Evolutionary conservation across 2,113 vertebrate species (phyloP).

Genomic region (Clarias macrocephalus): DNA sequence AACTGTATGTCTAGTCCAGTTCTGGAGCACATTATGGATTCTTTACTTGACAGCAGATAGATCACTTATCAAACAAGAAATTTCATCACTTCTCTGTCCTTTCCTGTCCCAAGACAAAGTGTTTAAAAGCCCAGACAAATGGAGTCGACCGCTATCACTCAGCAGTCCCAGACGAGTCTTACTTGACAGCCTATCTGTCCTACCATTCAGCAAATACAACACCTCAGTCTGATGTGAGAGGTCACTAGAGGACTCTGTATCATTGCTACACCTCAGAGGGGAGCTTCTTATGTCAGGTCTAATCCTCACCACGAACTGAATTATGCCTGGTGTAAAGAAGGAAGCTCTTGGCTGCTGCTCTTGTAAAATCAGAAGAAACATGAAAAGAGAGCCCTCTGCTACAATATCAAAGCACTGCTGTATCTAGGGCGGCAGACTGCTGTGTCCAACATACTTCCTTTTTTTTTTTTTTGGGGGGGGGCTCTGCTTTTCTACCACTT

Average conservation of each 20-base stretch:
- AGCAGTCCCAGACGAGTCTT: conserved; percentile 33
- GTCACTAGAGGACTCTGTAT: background rate
- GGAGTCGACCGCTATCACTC: conserved; percentile 56
- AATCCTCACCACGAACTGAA: conserved; percentile 3
- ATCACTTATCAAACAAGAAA: conserved; percentile 50
- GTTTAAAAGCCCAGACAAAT: conserved; percentile 53
- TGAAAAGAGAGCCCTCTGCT: background rate
- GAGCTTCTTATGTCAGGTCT: background rate
- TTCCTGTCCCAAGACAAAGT: background rate
- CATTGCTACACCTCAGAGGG: background rate
- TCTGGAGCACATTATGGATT: background rate
- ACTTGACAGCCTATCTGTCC: conserved; percentile 15
- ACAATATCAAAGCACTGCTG: conserved; percentile 1
- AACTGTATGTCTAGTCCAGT: background rate
- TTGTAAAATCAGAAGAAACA: conserved; percentile 11
- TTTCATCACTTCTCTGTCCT: conserved; percentile 50
- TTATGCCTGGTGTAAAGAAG: background rate
- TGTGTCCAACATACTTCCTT: background rate
- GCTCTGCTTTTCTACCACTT: conserved; percentile 31
- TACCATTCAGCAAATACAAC: background rate
- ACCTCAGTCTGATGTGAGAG: background rate
- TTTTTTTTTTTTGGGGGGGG: conserved; percentile 6
- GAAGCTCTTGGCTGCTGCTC: conserved; percentile 8
- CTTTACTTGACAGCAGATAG: background rate
- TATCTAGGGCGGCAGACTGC: conserved; percentile 41